Percentiles rank a stretch among this genome's conserved stretches.
Conservation (phyloP, 2,113 vertebrate species). For the Xiphophorus couchianus region DNA sequence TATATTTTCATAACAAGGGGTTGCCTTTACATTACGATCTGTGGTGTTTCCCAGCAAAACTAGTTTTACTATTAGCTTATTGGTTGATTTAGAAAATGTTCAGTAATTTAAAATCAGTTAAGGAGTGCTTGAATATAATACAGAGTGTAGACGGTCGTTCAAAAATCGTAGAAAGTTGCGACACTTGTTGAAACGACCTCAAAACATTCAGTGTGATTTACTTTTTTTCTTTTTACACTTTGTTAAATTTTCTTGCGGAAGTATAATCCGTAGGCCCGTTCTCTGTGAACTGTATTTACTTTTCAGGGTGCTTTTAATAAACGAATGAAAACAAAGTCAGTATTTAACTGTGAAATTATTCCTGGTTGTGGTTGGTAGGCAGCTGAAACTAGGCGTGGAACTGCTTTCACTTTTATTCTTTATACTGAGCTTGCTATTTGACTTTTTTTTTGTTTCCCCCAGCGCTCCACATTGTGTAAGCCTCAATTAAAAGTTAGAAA, state of each 20-base stretch:
- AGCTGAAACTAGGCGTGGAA: not conserved
- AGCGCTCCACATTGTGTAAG: too few relatives aligned
- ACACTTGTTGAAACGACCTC: conserved; percentile 51
- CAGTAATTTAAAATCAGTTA: conserved; percentile 20
- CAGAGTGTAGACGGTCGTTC: conserved; percentile 37
- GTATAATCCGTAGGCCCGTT: conserved; percentile 47
- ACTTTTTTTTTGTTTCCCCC: too few relatives aligned
- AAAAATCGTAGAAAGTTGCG: conserved; percentile 42
- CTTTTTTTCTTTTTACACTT: conserved; percentile 53
- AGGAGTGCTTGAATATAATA: conserved; percentile 25
- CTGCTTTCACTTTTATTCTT: not conserved
- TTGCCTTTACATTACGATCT: conserved; percentile 28
- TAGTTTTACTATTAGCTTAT: conserved; percentile 22
- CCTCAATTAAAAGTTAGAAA: too few relatives aligned
- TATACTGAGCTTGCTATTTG: not conserved
- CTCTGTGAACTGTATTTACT: conserved; percentile 73
- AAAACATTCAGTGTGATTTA: conserved; percentile 58
- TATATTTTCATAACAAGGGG: conserved; percentile 30
- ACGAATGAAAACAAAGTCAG: conserved; percentile 64
- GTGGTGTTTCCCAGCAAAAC: conserved; percentile 21
- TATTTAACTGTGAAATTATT: conserved; percentile 69
- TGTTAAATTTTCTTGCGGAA: conserved; percentile 61
- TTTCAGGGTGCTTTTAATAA: conserved; percentile 76
- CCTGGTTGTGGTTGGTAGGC: conserved; percentile 11
- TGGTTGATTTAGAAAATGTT: conserved; percentile 21